Evolutionary conservation across 2,113 vertebrate genomes (phyloP).

Genomic region (zebrafish (Danio rerio)): GRCz12tu NC_133179.1:11471501-11472000

Average conservation of each 20-base stretch:
- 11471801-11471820: conserved; percentile 36
- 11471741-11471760: conserved; percentile 7
- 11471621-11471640: background rate
- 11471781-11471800: background rate
- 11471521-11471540: background rate
- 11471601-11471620: background rate
- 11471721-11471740: conserved; percentile 29
- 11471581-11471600: background rate
- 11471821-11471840: conserved; percentile 33
- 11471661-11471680: background rate
- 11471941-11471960: background rate
- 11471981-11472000: background rate
- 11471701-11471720: background rate
- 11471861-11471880: conserved; percentile 26
- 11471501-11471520: no score
- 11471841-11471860: conserved; percentile 3
- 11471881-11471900: conserved; percentile 19
- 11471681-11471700: background rate
- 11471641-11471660: background rate
- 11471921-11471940: conserved; percentile 12
- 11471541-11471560: background rate
- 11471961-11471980: conserved; percentile 5
- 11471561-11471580: background rate
- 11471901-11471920: background rate
- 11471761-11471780: conserved; percentile 29